Evolutionary conservation across 2,888 invertebrate species (phyloP), one percentile per base, ranked within the genome.

Genomic region (Hirtodrosophila confusa): DNA sequence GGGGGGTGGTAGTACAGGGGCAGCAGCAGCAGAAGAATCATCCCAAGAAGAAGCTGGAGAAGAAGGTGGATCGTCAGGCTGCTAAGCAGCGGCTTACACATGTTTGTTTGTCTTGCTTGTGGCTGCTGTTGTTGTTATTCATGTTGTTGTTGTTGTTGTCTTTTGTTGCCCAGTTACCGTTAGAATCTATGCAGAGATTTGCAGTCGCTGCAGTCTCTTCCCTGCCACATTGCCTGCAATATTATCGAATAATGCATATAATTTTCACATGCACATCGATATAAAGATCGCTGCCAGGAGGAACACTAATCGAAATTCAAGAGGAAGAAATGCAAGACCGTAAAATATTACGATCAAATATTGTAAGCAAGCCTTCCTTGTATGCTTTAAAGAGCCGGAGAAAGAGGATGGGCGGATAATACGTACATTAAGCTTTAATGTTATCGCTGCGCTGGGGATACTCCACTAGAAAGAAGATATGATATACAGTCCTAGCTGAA

Each of bases 201-300:
- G 29, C 27, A 65, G 53, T 74, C 67, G 67, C 41, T 63, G 69
- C 11, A 40, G 41, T 23, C 41, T 33, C 47, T 31, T 39, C 41
- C 41, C 41, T 47, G 24, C 39, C 11, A 23, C 11, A 23, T 43
- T 57, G 69, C 56, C 70, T 65, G 74, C 70, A 82, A 83, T 84
- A 86, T 86, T 84, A 88, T 84, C 77, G 73, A 88, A 84, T 88
- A 84, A 86, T 88, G 88, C 83, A 88, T 84, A 87, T 87, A 84
- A 88, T 87, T 79, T 84, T 69, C 77, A 71, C 83, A 77, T 82
- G 77, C 68, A 72, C 68, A 71, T 50, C 68, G 70, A 70, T 78
- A 56, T 64, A 41, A 60, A 12, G 33, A 64, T 45, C 53, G 53
- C 35, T 40, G 53, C 40, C 60, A 57, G 27, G 45, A 51, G 43